Percentiles rank a stretch among this genome's conserved stretches.
Conservation (phyloP, 2,888 invertebrate genomes). For the Unio delphinus region DNA sequence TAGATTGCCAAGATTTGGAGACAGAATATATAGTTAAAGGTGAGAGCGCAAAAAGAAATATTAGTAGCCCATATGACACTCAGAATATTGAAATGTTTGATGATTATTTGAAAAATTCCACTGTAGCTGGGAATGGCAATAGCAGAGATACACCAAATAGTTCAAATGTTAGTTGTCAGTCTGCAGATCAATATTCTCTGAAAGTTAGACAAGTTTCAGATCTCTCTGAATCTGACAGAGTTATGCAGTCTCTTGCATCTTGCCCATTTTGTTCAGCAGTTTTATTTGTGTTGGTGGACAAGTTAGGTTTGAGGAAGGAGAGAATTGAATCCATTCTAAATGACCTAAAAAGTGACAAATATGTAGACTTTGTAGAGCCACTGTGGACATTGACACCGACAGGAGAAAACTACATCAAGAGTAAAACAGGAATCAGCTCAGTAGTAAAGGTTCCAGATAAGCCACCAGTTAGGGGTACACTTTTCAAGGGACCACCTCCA, state of each 20-base stretch:
- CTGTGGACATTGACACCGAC: constrained; percentile 33
- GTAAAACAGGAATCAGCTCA: constrained; percentile 4
- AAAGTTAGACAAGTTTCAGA: not conserved
- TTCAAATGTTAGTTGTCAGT: not conserved
- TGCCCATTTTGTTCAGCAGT: constrained; percentile 15
- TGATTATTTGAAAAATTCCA: too few relatives aligned
- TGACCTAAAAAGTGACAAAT: constrained; percentile 8
- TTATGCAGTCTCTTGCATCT: constrained; percentile 14
- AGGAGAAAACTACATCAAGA: constrained; percentile 33
- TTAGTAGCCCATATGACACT: too few relatives aligned
- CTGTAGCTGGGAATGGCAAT: too few relatives aligned
- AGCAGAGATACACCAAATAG: not conserved
- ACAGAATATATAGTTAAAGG: too few relatives aligned
- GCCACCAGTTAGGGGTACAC: constrained; percentile 7
- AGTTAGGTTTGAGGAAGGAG: constrained; percentile 18
- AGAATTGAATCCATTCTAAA: constrained; percentile 6
- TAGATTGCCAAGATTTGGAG: too few relatives aligned
- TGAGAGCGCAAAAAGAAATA: too few relatives aligned
- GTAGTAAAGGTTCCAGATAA: constrained; percentile 7
- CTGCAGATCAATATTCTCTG: not conserved
- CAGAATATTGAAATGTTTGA: too few relatives aligned
- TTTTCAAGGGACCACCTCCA: constrained; percentile 19
- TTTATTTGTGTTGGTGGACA: constrained; percentile 29
- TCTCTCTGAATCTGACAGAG: constrained; percentile 8
- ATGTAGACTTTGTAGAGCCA: constrained; percentile 21